Evolutionary conservation across 2,113 vertebrate genomes (phyloP), one percentile per base, ranked within the genome.

Genomic region (Phaetusa simplex): DNA sequence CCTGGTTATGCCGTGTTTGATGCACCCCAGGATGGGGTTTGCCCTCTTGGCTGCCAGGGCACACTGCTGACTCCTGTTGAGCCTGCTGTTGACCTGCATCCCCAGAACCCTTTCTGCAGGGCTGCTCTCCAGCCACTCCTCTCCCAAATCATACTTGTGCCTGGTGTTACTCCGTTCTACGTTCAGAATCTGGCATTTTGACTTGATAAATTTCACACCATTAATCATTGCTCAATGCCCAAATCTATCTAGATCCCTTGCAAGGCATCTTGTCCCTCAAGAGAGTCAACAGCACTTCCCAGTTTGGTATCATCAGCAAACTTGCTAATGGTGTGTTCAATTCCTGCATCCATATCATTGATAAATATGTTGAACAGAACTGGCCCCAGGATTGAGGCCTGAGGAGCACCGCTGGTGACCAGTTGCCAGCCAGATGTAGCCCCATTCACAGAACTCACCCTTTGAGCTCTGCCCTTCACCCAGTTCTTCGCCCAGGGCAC

Each of bases 161-260:
- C 11, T 2, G 4, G 29, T 0, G 2, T 74, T 56, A 22, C 19
- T 58, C 11, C 5, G 5, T 32, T 22, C 38, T 16, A 64, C 11
- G 7, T 42, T 18, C 18, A 74, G 49, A 47, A 86, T 62, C 7
- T 0, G 1, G 13, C 18, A 78, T 52, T 73, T 67, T 8, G 7
- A 90, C 18, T 52, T 64, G 7, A 19, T 45, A 32, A 72, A 52
- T 90, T 78, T 73, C 32, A 53, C 15, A 1, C 21, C 19, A 23
- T 72, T 52, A 52, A n/a, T 52, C 18, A 52, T 53, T 20, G 38
- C 3, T 47, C 38, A 53, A 24, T 53, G 38, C 20, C 36, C 30
- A 32, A 43, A 29, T 53, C 24, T n/a, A 30, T 43, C 14, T 12
- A 62, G 67, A n/a, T 14, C 24, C 30, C 24, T n/a, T 29, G 11